These are phyloP conservation scores for Scotopteryx bipunctaria DNA, from an alignment of 2,888 invertebrate species.

Conservation along the genomic window DNA sequence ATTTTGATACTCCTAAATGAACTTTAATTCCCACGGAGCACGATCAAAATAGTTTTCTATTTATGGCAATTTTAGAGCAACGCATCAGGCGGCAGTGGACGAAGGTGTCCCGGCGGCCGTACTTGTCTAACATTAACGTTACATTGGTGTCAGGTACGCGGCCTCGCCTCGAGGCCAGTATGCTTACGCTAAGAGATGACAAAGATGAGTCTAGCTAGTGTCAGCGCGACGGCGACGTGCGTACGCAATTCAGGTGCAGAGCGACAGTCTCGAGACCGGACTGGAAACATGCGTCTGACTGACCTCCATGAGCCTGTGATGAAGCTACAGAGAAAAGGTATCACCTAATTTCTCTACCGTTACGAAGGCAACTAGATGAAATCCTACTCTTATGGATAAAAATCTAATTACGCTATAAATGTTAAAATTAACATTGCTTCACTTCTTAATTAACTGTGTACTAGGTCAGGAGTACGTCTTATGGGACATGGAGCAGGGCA, in stretches of 20 bases:
- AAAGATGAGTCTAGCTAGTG: conserved; percentile 69
- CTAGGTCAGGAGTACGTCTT: conserved; percentile 42
- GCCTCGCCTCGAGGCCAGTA: conserved; percentile 64
- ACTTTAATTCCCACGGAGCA: background rate
- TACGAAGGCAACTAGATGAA: conserved; percentile 83
- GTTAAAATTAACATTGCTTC: conserved; percentile 83
- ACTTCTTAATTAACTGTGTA: conserved; percentile 64
- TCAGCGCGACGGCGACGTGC: conserved; percentile 53
- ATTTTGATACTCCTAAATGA: background rate
- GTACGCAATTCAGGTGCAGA: conserved; percentile 10
- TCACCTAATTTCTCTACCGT: conserved; percentile 78
- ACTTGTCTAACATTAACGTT: conserved; percentile 52
- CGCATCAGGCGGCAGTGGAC: background rate
- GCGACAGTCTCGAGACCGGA: conserved; percentile 45
- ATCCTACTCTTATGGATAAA: conserved; percentile 82
- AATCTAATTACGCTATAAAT: conserved; percentile 80
- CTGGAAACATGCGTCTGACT: conserved; percentile 55
- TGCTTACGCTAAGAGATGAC: conserved; percentile 65
- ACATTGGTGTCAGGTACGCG: conserved; percentile 78
- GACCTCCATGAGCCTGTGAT: conserved; percentile 61
- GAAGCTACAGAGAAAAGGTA: conserved; percentile 80
- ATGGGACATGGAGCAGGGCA: conserved; percentile 12
- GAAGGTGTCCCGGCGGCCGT: conserved; percentile 13
- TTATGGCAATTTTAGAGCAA: background rate
- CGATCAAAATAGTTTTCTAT: too few species aligned